A percentile compares a stretch with the other conserved stretches of the same genome.
phyloP scores from a whole-genome alignment of 2,113 vertebrate species.

The Sinocyclocheilus rhinocerous region DNA sequence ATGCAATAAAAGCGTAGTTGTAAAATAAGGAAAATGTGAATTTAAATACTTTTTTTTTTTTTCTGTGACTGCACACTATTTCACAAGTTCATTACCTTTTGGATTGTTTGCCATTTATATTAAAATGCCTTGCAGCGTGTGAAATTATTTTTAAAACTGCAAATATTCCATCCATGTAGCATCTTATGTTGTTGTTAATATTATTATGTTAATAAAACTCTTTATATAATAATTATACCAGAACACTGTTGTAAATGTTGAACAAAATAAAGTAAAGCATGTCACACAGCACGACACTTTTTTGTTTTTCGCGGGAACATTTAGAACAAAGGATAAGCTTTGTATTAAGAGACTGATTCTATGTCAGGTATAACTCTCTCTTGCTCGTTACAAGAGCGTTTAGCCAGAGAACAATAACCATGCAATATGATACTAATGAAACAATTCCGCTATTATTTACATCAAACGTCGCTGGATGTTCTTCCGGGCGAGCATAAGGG shows the following conservation, averaged over 20 bases:
- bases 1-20: background rate
- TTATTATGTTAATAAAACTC: background rate
- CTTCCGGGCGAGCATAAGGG: constrained; percentile 41
- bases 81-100: too few relatives aligned
- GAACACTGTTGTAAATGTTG: background rate
- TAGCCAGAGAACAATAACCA: background rate
- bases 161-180: background rate
- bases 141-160: background rate
- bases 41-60: background rate
- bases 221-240: background rate
- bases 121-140: too few relatives aligned
- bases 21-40: background rate
- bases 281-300: background rate
- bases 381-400: background rate
- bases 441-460: constrained; percentile 4
- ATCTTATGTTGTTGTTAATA: too few relatives aligned
- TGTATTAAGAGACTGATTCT: background rate
- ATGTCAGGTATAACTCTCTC: background rate
- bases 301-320: background rate
- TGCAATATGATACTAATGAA: background rate
- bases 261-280: background rate
- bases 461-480: constrained; percentile 22
- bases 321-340: background rate
- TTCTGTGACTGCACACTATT: background rate
- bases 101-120: too few relatives aligned